phyloP scores from a whole-genome alignment of 2,888 invertebrate genomes.

The Tupiocoris notatus region DNA sequence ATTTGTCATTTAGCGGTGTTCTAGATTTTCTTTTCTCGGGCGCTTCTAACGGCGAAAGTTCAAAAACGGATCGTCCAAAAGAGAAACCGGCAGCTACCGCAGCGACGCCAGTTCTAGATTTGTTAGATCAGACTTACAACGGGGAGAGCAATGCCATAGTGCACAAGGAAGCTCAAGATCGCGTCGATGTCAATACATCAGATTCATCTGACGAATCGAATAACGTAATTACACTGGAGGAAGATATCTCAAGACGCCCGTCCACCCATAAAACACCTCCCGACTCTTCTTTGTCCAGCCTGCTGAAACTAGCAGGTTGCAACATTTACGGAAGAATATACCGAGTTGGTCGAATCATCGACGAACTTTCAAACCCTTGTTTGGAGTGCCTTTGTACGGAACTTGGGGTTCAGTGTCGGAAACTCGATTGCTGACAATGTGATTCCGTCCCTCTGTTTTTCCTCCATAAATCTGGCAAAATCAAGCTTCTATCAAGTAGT shows the following conservation, averaged over 20 bases:
- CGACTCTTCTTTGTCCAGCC: slow-evolving; percentile 45
- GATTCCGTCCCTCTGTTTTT: too few species aligned
- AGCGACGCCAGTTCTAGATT: slow-evolving; percentile 4
- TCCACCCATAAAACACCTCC: slow-evolving; percentile 38
- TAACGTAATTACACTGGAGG: neutral
- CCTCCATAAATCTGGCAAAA: too few species aligned
- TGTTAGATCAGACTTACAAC: neutral
- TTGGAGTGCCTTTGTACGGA: slow-evolving; percentile 84
- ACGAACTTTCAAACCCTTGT: slow-evolving; percentile 78
- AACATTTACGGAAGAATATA: slow-evolving; percentile 90
- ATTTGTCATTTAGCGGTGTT: slow-evolving; percentile 63
- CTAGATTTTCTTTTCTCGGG: slow-evolving; percentile 62
- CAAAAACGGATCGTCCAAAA: neutral
- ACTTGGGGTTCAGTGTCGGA: slow-evolving; percentile 75
- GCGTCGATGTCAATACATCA: slow-evolving; percentile 1
- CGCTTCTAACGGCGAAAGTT: slow-evolving; percentile 28
- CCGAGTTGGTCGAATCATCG: slow-evolving; percentile 75
- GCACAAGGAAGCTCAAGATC: slow-evolving; percentile 29
- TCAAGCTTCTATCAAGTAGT: too few species aligned
- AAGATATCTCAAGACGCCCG: slow-evolving; percentile 8
- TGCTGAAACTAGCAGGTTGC: slow-evolving; percentile 76
- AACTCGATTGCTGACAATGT: slow-evolving; percentile 14
- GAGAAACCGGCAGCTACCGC: neutral
- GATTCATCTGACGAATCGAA: neutral
- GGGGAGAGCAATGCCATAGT: slow-evolving; percentile 12